Evolutionary conservation across 1,140 invertebrate species (phyloP).

Genomic region (Acyrthosiphon pisum): DNA sequence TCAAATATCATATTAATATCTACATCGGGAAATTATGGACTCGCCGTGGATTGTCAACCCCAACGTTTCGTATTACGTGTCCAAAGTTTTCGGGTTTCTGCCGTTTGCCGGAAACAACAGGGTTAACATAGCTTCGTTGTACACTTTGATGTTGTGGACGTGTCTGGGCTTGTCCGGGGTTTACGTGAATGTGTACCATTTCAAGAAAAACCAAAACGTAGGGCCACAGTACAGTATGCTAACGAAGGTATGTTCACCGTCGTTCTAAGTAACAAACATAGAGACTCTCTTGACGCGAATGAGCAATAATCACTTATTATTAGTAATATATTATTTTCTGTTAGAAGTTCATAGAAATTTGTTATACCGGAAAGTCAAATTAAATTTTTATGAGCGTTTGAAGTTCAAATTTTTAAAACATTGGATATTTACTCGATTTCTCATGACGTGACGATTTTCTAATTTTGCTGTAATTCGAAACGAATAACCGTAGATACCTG

Average conservation of each 20-base stretch:
- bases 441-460: no score
- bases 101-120: not conserved
- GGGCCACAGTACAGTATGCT: not conserved
- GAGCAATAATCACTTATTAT: not conserved
- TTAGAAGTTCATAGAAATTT: no score
- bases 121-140: not conserved
- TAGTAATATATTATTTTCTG: not conserved
- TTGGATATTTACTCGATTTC: no score
- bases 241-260: not conserved
- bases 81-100: not conserved
- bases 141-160: not conserved
- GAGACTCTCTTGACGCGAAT: not conserved
- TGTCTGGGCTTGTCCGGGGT: not conserved
- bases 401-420: no score
- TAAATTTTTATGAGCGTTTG: no score
- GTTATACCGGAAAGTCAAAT: no score
- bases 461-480: no score
- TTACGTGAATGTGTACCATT: not conserved
- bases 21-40: not conserved
- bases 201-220: not conserved
- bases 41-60: not conserved
- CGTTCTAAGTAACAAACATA: not conserved
- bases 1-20: not conserved
- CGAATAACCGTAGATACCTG: no score
- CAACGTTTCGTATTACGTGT: not conserved